phyloP scores from a whole-genome alignment of 2,113 vertebrate genomes.

The Todiramphus saurophagus region DNA sequence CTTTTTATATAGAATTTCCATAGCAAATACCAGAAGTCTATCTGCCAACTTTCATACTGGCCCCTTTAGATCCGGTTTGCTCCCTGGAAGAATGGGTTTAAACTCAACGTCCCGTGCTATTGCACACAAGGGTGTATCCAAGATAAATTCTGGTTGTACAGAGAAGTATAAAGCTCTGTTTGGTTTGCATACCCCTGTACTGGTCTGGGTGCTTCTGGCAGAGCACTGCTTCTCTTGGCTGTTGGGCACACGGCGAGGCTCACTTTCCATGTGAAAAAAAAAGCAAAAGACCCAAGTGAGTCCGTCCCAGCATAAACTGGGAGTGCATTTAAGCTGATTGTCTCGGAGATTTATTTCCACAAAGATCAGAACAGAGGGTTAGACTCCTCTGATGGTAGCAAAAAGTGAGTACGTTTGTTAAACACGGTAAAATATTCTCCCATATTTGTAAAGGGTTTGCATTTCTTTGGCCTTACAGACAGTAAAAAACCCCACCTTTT shows the following conservation, averaged over 20 bases:
- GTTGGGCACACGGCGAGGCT: background rate
- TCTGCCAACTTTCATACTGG: conserved; percentile 19
- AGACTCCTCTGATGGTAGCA: background rate
- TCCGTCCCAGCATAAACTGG: background rate
- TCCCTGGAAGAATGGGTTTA: background rate
- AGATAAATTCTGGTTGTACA: background rate
- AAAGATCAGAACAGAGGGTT: background rate
- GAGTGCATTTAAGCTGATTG: background rate
- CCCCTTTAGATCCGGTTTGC: conserved; percentile 9
- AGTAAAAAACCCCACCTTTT: background rate
- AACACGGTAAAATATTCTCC: background rate
- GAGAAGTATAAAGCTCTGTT: background rate
- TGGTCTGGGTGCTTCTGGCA: background rate
- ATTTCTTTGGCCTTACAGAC: background rate
- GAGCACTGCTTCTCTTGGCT: background rate
- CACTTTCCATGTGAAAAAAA: background rate
- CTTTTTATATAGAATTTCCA: conserved; percentile 65
- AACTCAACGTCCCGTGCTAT: background rate
- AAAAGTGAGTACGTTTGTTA: background rate
- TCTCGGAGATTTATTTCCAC: background rate
- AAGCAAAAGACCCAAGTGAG: background rate
- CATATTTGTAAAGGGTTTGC: background rate
- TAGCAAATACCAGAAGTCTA: conserved; percentile 9
- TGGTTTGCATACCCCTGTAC: background rate
- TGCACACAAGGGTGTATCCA: background rate